Evolutionary conservation across 2,113 vertebrate species (phyloP).

Genomic region (human (Homo sapiens)): DNA sequence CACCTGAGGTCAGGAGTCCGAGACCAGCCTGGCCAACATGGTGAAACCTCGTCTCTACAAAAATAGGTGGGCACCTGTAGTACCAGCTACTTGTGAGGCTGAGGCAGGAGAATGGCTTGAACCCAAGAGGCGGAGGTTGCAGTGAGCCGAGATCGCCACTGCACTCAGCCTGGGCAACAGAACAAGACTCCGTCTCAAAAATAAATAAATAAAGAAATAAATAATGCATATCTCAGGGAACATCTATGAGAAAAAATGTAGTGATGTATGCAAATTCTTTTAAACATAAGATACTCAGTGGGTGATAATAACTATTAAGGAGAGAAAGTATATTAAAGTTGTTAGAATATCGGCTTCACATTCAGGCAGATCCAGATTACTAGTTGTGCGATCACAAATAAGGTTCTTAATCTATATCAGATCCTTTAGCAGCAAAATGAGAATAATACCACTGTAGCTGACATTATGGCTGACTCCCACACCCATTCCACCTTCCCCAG

Average conservation of each 20-base stretch:
- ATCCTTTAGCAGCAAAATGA: neutral
- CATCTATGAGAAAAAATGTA: neutral
- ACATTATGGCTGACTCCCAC: neutral
- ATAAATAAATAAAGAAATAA: too few species aligned
- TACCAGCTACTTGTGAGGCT: too few species aligned
- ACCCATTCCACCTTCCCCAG: too few species aligned
- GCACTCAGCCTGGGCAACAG: too few species aligned
- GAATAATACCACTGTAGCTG: neutral
- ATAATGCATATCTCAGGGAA: neutral
- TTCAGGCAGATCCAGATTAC: neutral
- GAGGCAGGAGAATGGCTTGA: too few species aligned
- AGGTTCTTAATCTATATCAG: neutral
- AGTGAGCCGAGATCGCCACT: too few species aligned
- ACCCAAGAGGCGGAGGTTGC: too few species aligned
- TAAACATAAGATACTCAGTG: neutral
- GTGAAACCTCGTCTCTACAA: too few species aligned
- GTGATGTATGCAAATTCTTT: neutral
- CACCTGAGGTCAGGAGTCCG: too few species aligned
- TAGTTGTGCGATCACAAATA: neutral
- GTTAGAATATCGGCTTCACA: neutral
- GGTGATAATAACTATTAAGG: neutral
- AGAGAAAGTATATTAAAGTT: neutral
- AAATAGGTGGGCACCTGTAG: too few species aligned
- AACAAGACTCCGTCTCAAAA: too few species aligned
- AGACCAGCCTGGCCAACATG: too few species aligned